These are phyloP conservation scores for Oreochromis grahami DNA, from an alignment of 2,797 vertebrate species.

Conservation along the genomic window DNA sequence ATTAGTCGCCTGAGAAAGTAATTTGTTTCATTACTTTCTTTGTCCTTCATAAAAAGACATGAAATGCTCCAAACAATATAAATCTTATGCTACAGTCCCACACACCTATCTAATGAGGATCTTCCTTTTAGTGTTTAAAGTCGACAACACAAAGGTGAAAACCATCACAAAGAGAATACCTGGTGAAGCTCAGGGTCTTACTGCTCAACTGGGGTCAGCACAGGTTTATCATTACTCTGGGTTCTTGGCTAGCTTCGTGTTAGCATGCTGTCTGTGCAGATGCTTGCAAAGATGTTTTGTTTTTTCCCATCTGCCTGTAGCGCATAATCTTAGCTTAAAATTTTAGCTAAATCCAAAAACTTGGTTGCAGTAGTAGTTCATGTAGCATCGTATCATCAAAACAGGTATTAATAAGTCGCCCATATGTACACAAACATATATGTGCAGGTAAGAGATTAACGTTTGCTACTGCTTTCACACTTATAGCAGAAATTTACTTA, in stretches of 20 bases:
- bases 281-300: background rate
- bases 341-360: background rate
- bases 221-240: background rate
- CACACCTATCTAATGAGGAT: background rate
- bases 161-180: background rate
- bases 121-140: background rate
- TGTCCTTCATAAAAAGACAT: background rate
- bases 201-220: background rate
- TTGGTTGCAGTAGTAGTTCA: background rate
- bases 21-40: background rate
- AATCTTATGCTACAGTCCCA: background rate
- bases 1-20: background rate
- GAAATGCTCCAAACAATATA: background rate
- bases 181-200: background rate
- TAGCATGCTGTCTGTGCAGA: background rate
- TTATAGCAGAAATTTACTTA: conserved; percentile 36
- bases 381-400: background rate
- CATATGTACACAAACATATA: background rate
- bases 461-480: background rate
- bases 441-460: background rate
- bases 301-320: background rate
- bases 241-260: background rate
- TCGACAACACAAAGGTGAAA: background rate
- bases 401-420: background rate
- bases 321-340: background rate